Conservation (phyloP, 2,113 vertebrate species). For the Coregonus clupeaformis region DNA sequence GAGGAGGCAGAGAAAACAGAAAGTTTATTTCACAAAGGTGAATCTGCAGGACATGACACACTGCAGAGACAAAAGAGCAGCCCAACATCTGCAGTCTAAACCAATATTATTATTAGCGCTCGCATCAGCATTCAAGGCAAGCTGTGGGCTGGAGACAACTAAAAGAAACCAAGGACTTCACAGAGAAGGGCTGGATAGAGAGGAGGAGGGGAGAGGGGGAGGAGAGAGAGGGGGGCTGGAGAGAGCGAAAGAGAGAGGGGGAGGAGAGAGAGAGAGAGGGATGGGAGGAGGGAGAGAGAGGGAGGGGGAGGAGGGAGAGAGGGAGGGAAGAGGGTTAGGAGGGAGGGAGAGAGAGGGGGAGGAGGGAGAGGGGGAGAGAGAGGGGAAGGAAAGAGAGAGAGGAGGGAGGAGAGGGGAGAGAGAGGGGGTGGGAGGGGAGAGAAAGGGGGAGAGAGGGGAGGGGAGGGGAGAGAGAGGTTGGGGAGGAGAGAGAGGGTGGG, state of each 20-base stretch:
- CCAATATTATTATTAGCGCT: conserved; percentile 67
- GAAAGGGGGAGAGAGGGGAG: too few species aligned
- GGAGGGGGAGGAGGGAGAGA: too few species aligned
- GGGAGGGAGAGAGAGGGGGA: too few species aligned
- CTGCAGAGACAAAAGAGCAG: conserved; percentile 44
- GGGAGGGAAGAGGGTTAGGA: too few species aligned
- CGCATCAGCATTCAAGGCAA: conserved; percentile 72
- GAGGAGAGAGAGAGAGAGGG: background rate
- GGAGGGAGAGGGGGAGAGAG: too few species aligned
- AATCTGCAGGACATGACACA: conserved; percentile 68
- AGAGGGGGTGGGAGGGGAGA: too few species aligned
- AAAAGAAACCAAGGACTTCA: conserved; percentile 63
- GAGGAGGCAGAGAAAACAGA: conserved; percentile 10
- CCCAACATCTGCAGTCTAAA: conserved; percentile 68
- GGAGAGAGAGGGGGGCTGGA: background rate
- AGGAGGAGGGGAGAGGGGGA: conserved; percentile 25
- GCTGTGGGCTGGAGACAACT: conserved; percentile 65
- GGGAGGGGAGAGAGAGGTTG: too few species aligned
- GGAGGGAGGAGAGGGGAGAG: too few species aligned
- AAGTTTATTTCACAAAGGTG: conserved; percentile 69
- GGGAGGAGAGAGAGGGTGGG: too few species aligned
- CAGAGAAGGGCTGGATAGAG: conserved; percentile 24
- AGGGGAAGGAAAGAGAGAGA: too few species aligned
- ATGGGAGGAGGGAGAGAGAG: background rate
- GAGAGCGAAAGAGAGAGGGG: background rate